phyloP scores from a whole-genome alignment of 2,113 vertebrate species.

The Colossoma macropomum region DNA sequence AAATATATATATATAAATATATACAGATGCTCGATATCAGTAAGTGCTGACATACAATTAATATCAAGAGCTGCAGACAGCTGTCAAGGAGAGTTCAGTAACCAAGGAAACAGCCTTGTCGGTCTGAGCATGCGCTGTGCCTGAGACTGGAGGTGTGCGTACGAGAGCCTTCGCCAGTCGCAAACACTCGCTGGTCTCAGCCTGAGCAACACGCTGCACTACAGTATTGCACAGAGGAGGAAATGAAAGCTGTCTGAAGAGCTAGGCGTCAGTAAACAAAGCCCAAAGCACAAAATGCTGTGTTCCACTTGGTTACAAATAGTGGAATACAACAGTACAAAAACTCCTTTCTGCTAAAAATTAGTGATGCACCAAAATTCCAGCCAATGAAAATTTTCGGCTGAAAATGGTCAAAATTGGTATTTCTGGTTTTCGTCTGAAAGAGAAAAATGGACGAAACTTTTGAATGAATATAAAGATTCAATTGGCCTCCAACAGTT shows the following conservation, averaged over 20 bases:
- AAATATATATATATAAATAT: constrained; percentile 25
- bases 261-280: background rate
- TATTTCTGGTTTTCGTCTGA: no score
- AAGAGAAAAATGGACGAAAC: no score
- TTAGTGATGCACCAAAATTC: no score
- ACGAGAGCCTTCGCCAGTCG: constrained; percentile 2
- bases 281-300: background rate
- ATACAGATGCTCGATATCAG: constrained; percentile 12
- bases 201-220: background rate
- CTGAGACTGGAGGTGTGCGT: constrained; percentile 20
- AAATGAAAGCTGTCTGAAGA: background rate
- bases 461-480: no score
- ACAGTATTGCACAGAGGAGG: background rate
- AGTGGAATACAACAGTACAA: background rate
- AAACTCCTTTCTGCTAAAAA: no score
- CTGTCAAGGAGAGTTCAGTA: constrained; percentile 44
- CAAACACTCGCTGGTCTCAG: constrained; percentile 14
- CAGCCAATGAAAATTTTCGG: no score
- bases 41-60: constrained; percentile 22
- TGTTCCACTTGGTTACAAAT: background rate
- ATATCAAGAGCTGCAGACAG: constrained; percentile 42
- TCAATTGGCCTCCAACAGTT: no score
- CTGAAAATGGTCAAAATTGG: no score
- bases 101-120: constrained; percentile 82
- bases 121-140: constrained; percentile 82